phyloP scores from a whole-genome alignment of 2,888 invertebrate genomes.

The Drosophila eohydei region DNA sequence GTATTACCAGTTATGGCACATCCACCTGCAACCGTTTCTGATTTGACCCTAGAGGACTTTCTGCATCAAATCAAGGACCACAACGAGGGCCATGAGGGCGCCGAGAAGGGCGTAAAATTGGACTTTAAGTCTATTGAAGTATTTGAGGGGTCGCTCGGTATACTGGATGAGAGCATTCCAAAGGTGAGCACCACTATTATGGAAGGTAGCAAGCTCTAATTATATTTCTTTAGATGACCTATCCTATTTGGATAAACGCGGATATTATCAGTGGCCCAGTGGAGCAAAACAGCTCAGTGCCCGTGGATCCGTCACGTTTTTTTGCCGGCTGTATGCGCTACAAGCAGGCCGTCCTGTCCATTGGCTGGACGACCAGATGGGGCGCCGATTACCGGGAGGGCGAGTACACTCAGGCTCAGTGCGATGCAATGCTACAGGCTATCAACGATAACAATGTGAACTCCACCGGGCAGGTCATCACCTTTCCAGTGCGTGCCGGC shows the following conservation, averaged over 20 bases:
- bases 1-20: constrained; percentile 94
- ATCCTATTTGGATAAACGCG: constrained; percentile 94
- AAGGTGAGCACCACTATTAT: constrained; percentile 77
- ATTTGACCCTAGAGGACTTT: constrained; percentile 91
- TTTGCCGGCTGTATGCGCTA: constrained; percentile 87
- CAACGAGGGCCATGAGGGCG: constrained; percentile 84
- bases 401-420: constrained; percentile 88
- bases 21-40: constrained; percentile 90
- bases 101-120: constrained; percentile 92
- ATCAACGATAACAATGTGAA: constrained; percentile 84
- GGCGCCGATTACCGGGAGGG: constrained; percentile 86
- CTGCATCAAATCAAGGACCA: constrained; percentile 87
- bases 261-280: constrained; percentile 92
- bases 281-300: constrained; percentile 86
- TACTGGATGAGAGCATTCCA: constrained; percentile 83
- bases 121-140: constrained; percentile 94
- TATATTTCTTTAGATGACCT: constrained; percentile 86
- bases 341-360: constrained; percentile 89
- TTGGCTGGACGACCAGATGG: constrained; percentile 94
- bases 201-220: no score
- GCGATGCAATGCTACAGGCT: constrained; percentile 89
- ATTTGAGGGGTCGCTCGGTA: constrained; percentile 87
- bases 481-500: constrained; percentile 91
- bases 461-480: constrained; percentile 88
- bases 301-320: constrained; percentile 88